These are phyloP conservation scores for Condylostylus longicornis DNA, from an alignment of 1,140 invertebrate genomes.

Conservation along the genomic window DNA sequence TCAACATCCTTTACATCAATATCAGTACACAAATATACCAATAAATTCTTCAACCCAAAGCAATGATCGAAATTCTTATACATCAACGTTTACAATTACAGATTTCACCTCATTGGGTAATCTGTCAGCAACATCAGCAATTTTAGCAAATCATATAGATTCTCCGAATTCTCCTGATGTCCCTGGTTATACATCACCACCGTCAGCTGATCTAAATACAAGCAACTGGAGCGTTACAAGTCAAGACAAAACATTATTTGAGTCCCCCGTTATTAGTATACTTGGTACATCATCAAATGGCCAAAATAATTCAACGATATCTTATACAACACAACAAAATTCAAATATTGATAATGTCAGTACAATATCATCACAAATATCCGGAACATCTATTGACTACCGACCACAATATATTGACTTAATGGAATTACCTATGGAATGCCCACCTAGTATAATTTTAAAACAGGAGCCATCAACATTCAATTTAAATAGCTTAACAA, in stretches of 20 bases:
- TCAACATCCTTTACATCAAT: too few relatives aligned
- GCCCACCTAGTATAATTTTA: conserved; percentile 30
- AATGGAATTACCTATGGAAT: conserved; percentile 45
- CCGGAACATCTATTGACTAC: conserved; percentile 17
- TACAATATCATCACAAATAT: conserved; percentile 18
- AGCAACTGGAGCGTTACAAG: conserved; percentile 44
- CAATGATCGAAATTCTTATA: conserved; percentile 48
- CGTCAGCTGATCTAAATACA: conserved; percentile 26
- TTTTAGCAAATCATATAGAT: conserved; percentile 17
- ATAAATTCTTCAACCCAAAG: conserved; percentile 27
- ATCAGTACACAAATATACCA: conserved; percentile 18
- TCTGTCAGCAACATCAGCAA: conserved; percentile 10
- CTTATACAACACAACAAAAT: too few relatives aligned
- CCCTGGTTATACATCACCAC: conserved; percentile 35
- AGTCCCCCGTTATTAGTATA: conserved; percentile 39
- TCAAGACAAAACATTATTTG: conserved; percentile 43
- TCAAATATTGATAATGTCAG: conserved; percentile 18
- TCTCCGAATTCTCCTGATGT: conserved; percentile 24
- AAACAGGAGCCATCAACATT: too few relatives aligned
- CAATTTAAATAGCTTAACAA: conserved; percentile 21
- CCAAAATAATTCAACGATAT: conserved; percentile 32
- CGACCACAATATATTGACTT: conserved; percentile 41
- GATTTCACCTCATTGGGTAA: conserved; percentile 38
- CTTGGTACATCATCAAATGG: conserved; percentile 21
- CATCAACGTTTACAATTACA: conserved; percentile 52